These are phyloP conservation scores for Leptopilina boulardi DNA, from an alignment of 1,140 invertebrate genomes.

Conservation along the genomic window DNA sequence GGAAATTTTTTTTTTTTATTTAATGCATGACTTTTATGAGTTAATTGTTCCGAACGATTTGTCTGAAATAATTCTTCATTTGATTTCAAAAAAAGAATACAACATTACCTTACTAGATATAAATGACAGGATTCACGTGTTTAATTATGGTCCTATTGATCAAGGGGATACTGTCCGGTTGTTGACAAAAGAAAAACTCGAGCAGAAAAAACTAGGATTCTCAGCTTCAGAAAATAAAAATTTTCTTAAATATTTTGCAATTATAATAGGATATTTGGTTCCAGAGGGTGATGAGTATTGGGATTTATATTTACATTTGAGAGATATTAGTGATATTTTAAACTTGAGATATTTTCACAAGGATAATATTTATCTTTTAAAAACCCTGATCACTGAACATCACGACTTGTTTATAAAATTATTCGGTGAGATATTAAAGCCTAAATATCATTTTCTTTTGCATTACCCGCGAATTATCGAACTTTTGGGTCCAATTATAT, in stretches of 20 bases:
- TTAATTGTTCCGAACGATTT: slow-evolving; percentile 34
- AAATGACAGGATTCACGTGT: slow-evolving; percentile 28
- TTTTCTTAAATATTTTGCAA: slow-evolving; percentile 45
- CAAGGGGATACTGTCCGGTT: slow-evolving; percentile 39
- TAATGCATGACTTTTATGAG: slow-evolving; percentile 46
- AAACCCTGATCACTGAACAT: slow-evolving; percentile 49
- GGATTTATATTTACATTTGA: slow-evolving; percentile 42
- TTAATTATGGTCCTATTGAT: slow-evolving; percentile 41
- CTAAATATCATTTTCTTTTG: slow-evolving; percentile 57
- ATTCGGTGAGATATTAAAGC: slow-evolving; percentile 47
- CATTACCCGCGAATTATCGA: slow-evolving; percentile 57
- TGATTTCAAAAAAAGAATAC: slow-evolving; percentile 35
- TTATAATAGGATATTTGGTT: slow-evolving; percentile 51
- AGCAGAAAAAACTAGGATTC: slow-evolving; percentile 45
- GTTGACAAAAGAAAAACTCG: slow-evolving; percentile 39
- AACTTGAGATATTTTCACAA: slow-evolving; percentile 35
- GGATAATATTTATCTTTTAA: slow-evolving; percentile 39
- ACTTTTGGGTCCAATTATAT: slow-evolving; percentile 50
- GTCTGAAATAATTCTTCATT: slow-evolving; percentile 35
- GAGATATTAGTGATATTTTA: slow-evolving; percentile 40
- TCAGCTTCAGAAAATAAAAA: slow-evolving; percentile 47
- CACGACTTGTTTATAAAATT: slow-evolving; percentile 48
- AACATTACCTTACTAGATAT: slow-evolving; percentile 41
- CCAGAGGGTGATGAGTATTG: slow-evolving; percentile 43
- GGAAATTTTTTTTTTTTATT: slow-evolving; percentile 37